Percentiles rank a stretch among this genome's conserved stretches.
Evolutionary conservation across 2,888 invertebrate genomes (phyloP).

Genomic region (Nysson spinosus): DNA sequence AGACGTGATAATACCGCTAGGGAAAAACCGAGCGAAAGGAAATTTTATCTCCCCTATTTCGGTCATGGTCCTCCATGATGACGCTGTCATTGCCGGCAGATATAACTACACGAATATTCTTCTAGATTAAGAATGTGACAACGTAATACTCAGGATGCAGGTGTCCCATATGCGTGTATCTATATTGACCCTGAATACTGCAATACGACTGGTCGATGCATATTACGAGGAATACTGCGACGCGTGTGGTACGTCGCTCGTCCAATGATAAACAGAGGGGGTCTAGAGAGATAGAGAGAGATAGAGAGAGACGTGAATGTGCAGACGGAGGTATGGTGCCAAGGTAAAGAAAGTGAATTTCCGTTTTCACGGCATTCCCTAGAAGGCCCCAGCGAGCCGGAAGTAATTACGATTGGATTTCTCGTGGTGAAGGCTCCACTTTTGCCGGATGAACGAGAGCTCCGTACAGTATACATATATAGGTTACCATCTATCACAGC

Average conservation of each 20-base stretch:
- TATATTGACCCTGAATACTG: slow-evolving; percentile 24
- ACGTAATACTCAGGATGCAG: slow-evolving; percentile 14
- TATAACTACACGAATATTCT: too few species aligned
- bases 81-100: too few species aligned
- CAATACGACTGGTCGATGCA: slow-evolving; percentile 27
- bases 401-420: slow-evolving; percentile 64
- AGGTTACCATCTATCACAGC: slow-evolving; percentile 47
- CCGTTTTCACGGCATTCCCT: slow-evolving; percentile 57
- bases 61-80: too few species aligned
- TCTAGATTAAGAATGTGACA: too few species aligned
- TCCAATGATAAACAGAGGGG: background rate
- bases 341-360: slow-evolving; percentile 65
- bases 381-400: slow-evolving; percentile 56
- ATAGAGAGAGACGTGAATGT: slow-evolving; percentile 3
- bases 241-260: slow-evolving; percentile 2
- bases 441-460: slow-evolving; percentile 39
- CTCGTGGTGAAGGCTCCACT: slow-evolving; percentile 45
- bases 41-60: too few species aligned
- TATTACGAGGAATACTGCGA: slow-evolving; percentile 3
- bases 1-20: too few species aligned
- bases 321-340: slow-evolving; percentile 27
- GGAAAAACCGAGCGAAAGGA: too few species aligned
- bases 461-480: slow-evolving; percentile 11
- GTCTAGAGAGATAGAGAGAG: background rate
- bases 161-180: slow-evolving; percentile 2